Evolutionary conservation across 2,888 invertebrate genomes (phyloP), one percentile per base, ranked within the genome.

Genomic region (Tenthredo notha): DNA sequence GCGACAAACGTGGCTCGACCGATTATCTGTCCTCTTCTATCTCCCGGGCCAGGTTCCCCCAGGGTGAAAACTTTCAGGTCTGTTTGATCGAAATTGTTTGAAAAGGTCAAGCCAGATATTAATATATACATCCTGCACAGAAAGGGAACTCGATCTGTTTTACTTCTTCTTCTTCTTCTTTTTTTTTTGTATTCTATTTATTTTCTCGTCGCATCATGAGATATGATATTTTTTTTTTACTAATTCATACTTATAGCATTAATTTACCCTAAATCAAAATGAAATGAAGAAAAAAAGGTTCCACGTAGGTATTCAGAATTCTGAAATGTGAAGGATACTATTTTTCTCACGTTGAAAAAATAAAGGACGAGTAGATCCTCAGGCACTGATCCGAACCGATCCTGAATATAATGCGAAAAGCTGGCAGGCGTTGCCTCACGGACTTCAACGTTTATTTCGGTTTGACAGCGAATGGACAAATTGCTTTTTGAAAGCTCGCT

Each of bases 401-500:
- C 5, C 61, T 40, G 40, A 80, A 61, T 80, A 29, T 80, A 40
- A 80, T 61, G 37, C 40, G 58, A 37, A 80, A 80, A 80, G 58
- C 80, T 77, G 77, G 77, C 77, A 54, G 77, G 54, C 77, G 77
- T 9, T 74, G 43, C 77, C 50, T 25, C 54, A 0, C 37, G 25
- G 58, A 61, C 80, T 61, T 77, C 7, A 15, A 40, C 61, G 61
- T 80, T 61, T 80, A 61, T 80, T 80, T 58, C 40, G 40, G 61
- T 61, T 80, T 61, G 61, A 80, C 80, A 80, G 40, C 25, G 33
- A 61, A 61, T 61, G 80, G 80, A 61, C 80, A 80, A 80, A 80
- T 80, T 80, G 80, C 80, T 80, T 80, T 80, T 80, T 80, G 80
- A 80, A 58, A 61, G 80, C 80, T 80, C 58, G 40, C 80, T 61